These are phyloP conservation scores for Himantopus leucocephalus DNA, from an alignment of 2,113 vertebrate species.

Conservation along the genomic window DNA sequence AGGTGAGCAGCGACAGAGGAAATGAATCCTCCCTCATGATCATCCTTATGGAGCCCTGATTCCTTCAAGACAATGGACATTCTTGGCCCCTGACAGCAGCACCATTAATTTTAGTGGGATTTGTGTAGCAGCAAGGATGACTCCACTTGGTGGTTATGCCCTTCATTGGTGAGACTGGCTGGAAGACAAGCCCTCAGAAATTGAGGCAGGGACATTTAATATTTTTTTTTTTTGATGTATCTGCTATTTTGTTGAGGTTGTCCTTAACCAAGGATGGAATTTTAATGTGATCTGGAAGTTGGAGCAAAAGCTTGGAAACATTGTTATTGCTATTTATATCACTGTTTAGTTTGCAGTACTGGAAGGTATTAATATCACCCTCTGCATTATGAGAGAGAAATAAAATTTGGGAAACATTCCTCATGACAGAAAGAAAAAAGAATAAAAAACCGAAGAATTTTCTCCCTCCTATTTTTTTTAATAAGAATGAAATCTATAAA, in stretches of 20 bases:
- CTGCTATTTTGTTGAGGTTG: conserved; percentile 49
- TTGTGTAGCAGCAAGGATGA: background rate
- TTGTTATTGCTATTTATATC: conserved; percentile 73
- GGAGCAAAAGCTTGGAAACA: conserved; percentile 65
- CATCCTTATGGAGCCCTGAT: background rate
- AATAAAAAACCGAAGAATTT: background rate
- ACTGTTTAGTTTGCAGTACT: conserved; percentile 70
- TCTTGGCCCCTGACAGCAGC: background rate
- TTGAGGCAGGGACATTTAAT: background rate
- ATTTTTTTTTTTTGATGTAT: conserved; percentile 56
- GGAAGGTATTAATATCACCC: conserved; percentile 70
- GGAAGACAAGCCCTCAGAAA: background rate
- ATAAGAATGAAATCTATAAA: conserved; percentile 44
- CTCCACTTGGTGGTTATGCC: background rate
- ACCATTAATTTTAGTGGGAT: background rate
- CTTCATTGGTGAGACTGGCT: background rate
- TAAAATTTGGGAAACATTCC: conserved; percentile 55
- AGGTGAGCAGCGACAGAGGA: background rate
- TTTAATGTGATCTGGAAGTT: conserved; percentile 56
- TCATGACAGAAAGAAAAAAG: conserved; percentile 43
- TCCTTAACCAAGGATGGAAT: conserved; percentile 70
- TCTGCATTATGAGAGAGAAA: conserved; percentile 65
- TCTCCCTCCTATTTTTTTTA: background rate
- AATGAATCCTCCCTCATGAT: background rate
- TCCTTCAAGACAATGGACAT: background rate